These are phyloP conservation scores for Chelmon rostratus DNA, from an alignment of 2,797 vertebrate species.

Conservation along the genomic window DNA sequence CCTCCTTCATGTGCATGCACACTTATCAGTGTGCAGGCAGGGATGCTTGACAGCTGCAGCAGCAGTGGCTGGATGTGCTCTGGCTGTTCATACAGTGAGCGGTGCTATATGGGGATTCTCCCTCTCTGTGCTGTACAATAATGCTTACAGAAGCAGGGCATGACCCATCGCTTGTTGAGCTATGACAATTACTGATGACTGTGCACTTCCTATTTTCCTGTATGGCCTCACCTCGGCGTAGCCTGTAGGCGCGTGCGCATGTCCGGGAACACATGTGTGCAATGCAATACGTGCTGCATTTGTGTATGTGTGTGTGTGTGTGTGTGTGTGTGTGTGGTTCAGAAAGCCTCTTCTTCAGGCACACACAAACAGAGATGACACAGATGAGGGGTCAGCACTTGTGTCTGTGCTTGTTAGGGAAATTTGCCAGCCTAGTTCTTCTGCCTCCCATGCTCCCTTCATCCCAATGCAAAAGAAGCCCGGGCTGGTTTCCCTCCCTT, in stretches of 20 bases:
- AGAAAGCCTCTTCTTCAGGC: constrained; percentile 28
- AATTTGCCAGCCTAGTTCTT: constrained; percentile 38
- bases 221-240: constrained; percentile 59
- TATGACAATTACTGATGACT: constrained; percentile 80
- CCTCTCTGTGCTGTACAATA: constrained; percentile 60
- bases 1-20: constrained; percentile 24
- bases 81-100: constrained; percentile 54
- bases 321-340: constrained; percentile 1
- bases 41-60: constrained; percentile 54
- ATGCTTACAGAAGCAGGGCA: constrained; percentile 78
- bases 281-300: constrained; percentile 18
- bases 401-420: constrained; percentile 70
- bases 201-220: constrained; percentile 64
- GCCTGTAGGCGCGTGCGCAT: constrained; percentile 25
- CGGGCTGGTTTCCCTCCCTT: constrained; percentile 28
- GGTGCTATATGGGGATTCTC: constrained; percentile 63
- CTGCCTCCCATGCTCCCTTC: constrained; percentile 19
- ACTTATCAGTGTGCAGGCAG: constrained; percentile 32
- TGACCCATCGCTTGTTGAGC: constrained; percentile 79
- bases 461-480: constrained; percentile 31
- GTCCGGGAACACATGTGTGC: constrained; percentile 21
- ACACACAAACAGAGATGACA: constrained; percentile 61
- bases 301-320: background rate
- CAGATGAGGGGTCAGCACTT: constrained; percentile 75
- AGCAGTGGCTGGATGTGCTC: constrained; percentile 25